Evolutionary conservation across 1,140 invertebrate species (phyloP).

Genomic region (Ceratosolen solmsi): DNA sequence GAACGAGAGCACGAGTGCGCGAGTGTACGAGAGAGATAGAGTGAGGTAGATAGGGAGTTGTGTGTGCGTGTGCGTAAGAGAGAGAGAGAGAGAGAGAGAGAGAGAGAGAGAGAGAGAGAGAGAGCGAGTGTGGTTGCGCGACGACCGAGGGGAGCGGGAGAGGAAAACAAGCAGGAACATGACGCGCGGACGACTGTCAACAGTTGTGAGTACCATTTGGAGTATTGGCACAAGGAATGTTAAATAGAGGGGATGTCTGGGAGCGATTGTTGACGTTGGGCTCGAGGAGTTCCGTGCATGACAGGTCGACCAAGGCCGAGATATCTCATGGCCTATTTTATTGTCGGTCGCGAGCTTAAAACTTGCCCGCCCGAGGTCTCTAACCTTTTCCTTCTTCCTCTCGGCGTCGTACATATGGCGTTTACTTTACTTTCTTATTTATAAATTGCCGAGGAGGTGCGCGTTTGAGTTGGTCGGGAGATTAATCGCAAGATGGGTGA

Average conservation of each 20-base stretch:
- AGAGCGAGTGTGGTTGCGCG: background rate
- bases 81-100: background rate
- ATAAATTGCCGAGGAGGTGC: too few species aligned
- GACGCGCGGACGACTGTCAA: conserved; percentile 44
- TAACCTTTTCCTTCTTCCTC: background rate
- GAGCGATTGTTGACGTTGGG: conserved; percentile 6
- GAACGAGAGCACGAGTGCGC: background rate
- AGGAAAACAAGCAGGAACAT: background rate
- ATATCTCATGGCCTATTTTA: too few species aligned
- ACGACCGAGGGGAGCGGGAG: background rate
- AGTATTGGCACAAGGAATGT: background rate
- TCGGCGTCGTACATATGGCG: background rate
- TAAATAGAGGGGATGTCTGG: too few species aligned
- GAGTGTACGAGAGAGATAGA: background rate
- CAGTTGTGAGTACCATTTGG: conserved; percentile 41
- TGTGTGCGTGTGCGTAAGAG: too few species aligned
- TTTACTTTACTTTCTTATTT: background rate
- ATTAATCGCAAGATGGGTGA: too few species aligned
- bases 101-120: conserved; percentile 5
- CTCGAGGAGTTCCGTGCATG: background rate
- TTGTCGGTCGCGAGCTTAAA: too few species aligned
- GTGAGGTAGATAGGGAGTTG: background rate
- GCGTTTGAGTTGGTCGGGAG: too few species aligned
- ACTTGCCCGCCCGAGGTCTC: background rate
- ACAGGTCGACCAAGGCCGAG: too few species aligned